phyloP scores from a whole-genome alignment of 2,888 invertebrate species.

The Lepidochrysops patricia region DNA sequence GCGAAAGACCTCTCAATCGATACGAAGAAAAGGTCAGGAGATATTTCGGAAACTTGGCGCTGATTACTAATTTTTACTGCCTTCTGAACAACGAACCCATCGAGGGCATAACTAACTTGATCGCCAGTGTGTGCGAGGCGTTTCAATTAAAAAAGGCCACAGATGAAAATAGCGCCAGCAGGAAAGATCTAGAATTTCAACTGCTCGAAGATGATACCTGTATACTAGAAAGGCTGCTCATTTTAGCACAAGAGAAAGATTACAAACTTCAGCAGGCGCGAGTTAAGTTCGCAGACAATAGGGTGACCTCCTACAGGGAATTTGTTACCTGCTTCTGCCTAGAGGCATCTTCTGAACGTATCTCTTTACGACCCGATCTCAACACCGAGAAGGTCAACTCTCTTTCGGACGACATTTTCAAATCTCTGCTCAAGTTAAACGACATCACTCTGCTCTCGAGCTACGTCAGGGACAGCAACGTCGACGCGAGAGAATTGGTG shows the following conservation, averaged over 20 bases:
- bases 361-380: constrained; percentile 42
- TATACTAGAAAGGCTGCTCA: constrained; percentile 77
- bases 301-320: constrained; percentile 65
- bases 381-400: constrained; percentile 43
- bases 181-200: constrained; percentile 33
- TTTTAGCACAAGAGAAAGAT: constrained; percentile 69
- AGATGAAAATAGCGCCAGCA: constrained; percentile 15
- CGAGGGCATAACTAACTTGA: constrained; percentile 45
- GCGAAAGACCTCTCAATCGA: constrained; percentile 29
- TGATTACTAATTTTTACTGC: constrained; percentile 50
- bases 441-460: constrained; percentile 37
- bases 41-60: constrained; percentile 48
- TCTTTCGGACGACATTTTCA: constrained; percentile 49
- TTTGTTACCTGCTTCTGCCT: constrained; percentile 73
- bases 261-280: constrained; percentile 55
- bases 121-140: constrained; percentile 36
- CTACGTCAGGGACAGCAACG: constrained; percentile 42
- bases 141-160: constrained; percentile 29
- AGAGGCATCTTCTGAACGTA: constrained; percentile 39
- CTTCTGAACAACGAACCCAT: constrained; percentile 45
- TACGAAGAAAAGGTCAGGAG: constrained; percentile 40
- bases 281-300: constrained; percentile 75
- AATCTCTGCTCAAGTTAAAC: constrained; percentile 61
- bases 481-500: constrained; percentile 78
- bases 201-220: constrained; percentile 74